A percentile compares a stretch with the other conserved stretches of the same genome.
phyloP scores from a whole-genome alignment of 2,797 vertebrate species.

The Falco novaeseelandiae region DNA sequence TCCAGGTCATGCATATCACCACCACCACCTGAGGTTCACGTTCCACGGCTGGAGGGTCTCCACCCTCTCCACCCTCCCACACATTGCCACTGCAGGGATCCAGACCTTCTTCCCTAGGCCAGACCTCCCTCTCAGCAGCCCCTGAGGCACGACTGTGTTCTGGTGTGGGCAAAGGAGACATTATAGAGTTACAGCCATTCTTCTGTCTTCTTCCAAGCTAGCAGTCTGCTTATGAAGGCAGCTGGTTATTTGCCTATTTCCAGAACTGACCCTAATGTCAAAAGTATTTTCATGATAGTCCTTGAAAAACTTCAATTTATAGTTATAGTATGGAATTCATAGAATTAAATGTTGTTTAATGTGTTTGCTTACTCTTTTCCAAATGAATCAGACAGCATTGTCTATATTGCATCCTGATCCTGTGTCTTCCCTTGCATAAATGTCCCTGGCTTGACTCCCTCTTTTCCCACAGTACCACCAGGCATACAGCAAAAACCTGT shows the following conservation, averaged over 20 bases:
- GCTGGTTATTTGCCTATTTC: not conserved
- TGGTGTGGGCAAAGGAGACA: not conserved
- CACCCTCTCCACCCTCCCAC: too few relatives aligned
- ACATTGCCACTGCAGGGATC: not conserved
- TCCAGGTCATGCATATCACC: too few relatives aligned
- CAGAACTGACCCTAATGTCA: not conserved
- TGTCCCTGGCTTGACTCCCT: not conserved
- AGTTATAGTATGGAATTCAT: not conserved
- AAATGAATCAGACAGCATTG: fast-evolving
- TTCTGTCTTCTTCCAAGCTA: not conserved
- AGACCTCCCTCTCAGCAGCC: not conserved
- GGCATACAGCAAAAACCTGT: not conserved
- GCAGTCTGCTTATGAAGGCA: not conserved
- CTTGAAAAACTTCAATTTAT: not conserved
- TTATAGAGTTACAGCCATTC: not conserved
- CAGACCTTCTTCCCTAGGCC: not conserved
- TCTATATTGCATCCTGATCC: not conserved
- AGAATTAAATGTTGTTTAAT: not conserved
- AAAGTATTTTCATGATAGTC: not conserved
- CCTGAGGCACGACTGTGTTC: not conserved
- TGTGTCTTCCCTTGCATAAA: not conserved
- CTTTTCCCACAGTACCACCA: not conserved
- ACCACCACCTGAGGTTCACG: too few relatives aligned
- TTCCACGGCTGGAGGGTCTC: not conserved
- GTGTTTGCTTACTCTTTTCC: not conserved